Base-by-base conservation (phyloP, 2,797 vertebrate genomes). In the Lutjanus argentimaculatus region DNA sequence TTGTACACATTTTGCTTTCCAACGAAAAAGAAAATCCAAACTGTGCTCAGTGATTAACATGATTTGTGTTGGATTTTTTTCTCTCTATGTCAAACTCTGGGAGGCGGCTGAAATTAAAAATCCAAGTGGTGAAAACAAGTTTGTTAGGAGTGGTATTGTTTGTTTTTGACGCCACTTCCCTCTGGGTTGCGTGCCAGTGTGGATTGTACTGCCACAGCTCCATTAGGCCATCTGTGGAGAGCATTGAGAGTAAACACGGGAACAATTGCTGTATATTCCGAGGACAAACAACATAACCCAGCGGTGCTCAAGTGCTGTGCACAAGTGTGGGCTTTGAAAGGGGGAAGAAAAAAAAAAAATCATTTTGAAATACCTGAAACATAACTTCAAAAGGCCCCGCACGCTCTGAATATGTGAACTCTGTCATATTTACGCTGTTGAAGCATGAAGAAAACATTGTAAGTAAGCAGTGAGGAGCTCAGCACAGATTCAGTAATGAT, bases 181-280 rank as follows among this genome's bases (percentile, higher is more conserved):
- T 66, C 58, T 21, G 80, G 51, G 56, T 85, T 79, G 84, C 75
- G 61, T 87, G 85, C 84, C 85, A 90, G 55, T 6, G 64, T 78
- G 82, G 70, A 53, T 1, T 64, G 67, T 19, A 15, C 72, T 8
- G 59, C 77, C 46, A 12, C 82, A 59, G 83, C 80, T 84, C 85
- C 86, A 78, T 88, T 82, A 84, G 73, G 71, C 80, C 85, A 77
- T 90, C 83, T 90, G 91, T 36, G 73, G 84, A 83, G 71, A 82
- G 73, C 14, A 75, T 79, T 0, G 55, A 83, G 77, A 70, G 84
- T 84, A 92, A 92, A 93, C 89, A 92, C 55, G 21, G 79, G 86
- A 88, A 93, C 87, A 88, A 87, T 86, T 40, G 17, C 53, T 72
- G 82, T 80, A 77, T 86, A 90, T 85, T 83, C 72, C 58, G 22